Evolutionary conservation across 2,888 invertebrate species (phyloP), one percentile per base, ranked within the genome.

Genomic region (Folsomia manolachei): DNA sequence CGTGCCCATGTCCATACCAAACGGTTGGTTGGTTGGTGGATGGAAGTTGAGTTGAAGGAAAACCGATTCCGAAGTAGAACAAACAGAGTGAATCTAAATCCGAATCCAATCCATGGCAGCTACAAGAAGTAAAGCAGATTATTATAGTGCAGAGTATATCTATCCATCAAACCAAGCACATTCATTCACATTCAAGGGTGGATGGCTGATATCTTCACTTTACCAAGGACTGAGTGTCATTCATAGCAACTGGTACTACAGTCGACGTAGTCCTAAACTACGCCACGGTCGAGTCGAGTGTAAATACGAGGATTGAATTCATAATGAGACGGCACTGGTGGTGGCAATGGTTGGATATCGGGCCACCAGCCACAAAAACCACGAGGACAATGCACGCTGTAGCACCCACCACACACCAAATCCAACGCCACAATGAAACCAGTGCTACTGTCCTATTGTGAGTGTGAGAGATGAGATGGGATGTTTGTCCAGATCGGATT

Each of bases 1-100:
- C 61, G 66, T 26, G 65, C 61, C 24, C 39, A 14, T 39, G 39
- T 9, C 39, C 39, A 39, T 39, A 39, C 39, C 39, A 39, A 39
- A 39, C 14, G 14, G 39, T 39, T 39, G 4, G 39, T n/a, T n/a
- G n/a, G n/a, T n/a, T n/a, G n/a, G n/a, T n/a, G n/a, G n/a, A n/a
- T n/a, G n/a, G n/a, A n/a, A n/a, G n/a, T n/a, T n/a, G 52, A 51
- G 51, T 21, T 18, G 52, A 24, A 18, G 53, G 24, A 70, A 63
- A 63, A n/a, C 21, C 51, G 51, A 70, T 63, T 67, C 27, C 24
- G 62, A 70, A 70, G 63, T 52, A 63, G 64, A 67, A 56, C 52
- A 63, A 70, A 70, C 63, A 70, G 63, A 70, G 63, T 70, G 53
- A 70, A 70, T 70, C 70, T 63, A 70, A 70, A 70, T 63, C 53